Evolutionary conservation across 2,113 vertebrate species (phyloP).

Genomic region (Perognathus longimembris): DNA sequence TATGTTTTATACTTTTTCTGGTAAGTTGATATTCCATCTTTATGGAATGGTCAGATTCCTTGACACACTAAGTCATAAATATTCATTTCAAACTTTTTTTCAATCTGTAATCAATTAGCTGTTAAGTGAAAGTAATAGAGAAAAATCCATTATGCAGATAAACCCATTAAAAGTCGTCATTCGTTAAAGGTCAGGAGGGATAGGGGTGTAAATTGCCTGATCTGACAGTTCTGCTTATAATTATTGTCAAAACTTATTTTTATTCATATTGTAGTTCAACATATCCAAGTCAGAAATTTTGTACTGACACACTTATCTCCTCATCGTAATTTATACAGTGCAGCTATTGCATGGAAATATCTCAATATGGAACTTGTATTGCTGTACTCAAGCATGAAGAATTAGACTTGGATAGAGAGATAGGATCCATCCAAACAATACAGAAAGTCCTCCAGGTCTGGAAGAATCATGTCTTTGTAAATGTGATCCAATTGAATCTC

Average conservation of each 20-base stretch:
- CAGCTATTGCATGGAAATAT: background rate
- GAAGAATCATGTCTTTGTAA: background rate
- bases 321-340: slow-evolving; percentile 26
- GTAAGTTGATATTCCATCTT: background rate
- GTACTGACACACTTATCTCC: background rate
- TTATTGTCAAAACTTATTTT: slow-evolving; percentile 56
- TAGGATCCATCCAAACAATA: background rate
- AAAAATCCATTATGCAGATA: slow-evolving; percentile 62
- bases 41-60: background rate
- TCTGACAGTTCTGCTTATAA: slow-evolving; percentile 27
- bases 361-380: background rate
- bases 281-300: slow-evolving; percentile 24
- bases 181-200: slow-evolving; percentile 30
- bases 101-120: slow-evolving; percentile 48
- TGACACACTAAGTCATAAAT: background rate
- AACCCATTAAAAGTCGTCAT: slow-evolving; percentile 51
- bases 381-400: background rate
- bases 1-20: background rate
- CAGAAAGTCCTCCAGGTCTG: background rate
- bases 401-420: background rate
- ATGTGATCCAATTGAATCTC: background rate
- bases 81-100: slow-evolving; percentile 47
- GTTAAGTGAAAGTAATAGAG: slow-evolving; percentile 51
- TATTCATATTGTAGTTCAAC: background rate
- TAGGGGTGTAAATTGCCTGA: background rate